A percentile compares a stretch with the other conserved stretches of the same genome.
Evolutionary conservation across 1,140 invertebrate genomes (phyloP).

Genomic region (Halesus radiatus): DNA sequence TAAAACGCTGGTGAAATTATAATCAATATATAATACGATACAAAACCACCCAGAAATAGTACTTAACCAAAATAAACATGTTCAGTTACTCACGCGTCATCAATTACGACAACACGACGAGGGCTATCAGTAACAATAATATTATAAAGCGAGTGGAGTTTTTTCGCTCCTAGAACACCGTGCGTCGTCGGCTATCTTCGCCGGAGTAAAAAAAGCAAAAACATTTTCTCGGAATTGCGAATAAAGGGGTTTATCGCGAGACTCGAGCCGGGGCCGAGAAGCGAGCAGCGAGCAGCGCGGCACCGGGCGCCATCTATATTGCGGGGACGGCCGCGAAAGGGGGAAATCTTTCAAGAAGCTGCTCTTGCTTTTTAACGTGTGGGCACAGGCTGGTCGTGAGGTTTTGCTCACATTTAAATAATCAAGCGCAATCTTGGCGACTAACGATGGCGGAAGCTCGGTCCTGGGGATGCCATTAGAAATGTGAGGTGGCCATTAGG

Average conservation of each 20-base stretch:
- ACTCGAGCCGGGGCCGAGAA: neutral
- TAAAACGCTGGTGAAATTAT: too few species aligned
- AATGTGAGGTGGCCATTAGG: conserved; percentile 11
- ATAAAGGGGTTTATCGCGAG: conserved; percentile 12
- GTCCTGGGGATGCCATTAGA: conserved; percentile 17
- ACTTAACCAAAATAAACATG: too few species aligned
- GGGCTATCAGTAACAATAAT: neutral
- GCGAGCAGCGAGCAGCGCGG: too few species aligned
- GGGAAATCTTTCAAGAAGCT: too few species aligned
- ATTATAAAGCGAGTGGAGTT: conserved; percentile 3
- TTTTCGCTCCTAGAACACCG: conserved; percentile 12
- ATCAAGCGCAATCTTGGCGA: conserved; percentile 24
- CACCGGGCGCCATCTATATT: neutral
- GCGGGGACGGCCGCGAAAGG: neutral
- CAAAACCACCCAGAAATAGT: too few species aligned
- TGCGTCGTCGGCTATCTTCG: neutral
- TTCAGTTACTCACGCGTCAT: neutral
- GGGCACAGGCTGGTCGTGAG: neutral
- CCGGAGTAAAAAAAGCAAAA: neutral
- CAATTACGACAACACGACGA: neutral
- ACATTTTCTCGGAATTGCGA: conserved; percentile 1
- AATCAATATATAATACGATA: too few species aligned
- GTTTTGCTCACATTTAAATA: conserved; percentile 9
- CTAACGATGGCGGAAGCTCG: conserved; percentile 27
- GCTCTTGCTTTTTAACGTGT: neutral